phyloP scores from a whole-genome alignment of 2,113 vertebrate species.

The Antigone vipio region DNA sequence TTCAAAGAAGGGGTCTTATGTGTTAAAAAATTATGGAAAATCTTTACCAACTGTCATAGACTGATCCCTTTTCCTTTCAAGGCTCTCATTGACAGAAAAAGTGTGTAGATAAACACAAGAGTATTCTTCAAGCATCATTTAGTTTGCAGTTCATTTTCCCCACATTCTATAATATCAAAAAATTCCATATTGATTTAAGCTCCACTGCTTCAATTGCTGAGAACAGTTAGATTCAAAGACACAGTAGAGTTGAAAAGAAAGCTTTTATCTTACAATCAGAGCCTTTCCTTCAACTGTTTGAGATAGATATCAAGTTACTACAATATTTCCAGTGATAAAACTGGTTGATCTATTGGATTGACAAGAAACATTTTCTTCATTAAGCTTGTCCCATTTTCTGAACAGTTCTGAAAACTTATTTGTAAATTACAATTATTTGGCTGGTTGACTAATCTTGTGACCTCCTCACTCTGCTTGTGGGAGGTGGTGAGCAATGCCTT shows the following conservation, averaged over 20 bases:
- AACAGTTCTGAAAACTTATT: neutral
- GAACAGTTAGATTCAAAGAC: neutral
- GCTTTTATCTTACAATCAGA: neutral
- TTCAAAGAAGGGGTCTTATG: neutral
- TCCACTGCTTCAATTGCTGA: neutral
- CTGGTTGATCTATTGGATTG: neutral
- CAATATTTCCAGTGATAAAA: neutral
- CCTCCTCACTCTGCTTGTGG: neutral
- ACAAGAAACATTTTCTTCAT: neutral
- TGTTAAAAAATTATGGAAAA: conserved; percentile 28
- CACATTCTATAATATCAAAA: neutral
- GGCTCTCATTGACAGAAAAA: neutral
- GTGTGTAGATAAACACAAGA: neutral
- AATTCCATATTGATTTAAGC: neutral
- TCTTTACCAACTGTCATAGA: conserved; percentile 8
- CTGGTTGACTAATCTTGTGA: too few species aligned
- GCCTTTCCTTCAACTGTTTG: neutral
- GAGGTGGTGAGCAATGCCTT: neutral
- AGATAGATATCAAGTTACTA: neutral
- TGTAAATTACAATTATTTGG: neutral
- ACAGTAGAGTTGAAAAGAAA: neutral
- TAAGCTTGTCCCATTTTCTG: neutral
- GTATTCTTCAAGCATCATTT: conserved; percentile 32
- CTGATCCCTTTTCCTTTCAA: neutral
- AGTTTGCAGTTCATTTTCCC: neutral